A percentile compares a stretch with the other conserved stretches of the same genome.
Conservation (phyloP, 2,797 vertebrate species). For the Phaenicophaeus curvirostris region DNA sequence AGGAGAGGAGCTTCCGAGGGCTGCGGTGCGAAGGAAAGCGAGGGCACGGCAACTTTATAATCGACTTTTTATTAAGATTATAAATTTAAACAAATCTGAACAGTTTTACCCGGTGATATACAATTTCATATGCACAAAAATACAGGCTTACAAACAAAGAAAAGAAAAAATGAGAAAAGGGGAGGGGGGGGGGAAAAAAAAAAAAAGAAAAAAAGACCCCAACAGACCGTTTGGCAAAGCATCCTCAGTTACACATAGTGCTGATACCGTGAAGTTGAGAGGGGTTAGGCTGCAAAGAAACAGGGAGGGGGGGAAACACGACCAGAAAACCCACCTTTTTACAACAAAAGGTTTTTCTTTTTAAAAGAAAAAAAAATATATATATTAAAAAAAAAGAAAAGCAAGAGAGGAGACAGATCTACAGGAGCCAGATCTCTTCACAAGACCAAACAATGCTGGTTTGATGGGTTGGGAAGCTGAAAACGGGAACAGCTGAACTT, state of each 20-base stretch:
- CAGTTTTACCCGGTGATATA: slow-evolving; percentile 94
- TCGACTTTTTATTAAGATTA: slow-evolving; percentile 91
- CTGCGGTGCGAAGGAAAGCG: not conserved
- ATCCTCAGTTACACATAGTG: slow-evolving; percentile 88
- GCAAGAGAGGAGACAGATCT: not conserved
- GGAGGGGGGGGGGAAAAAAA: slow-evolving; percentile 9
- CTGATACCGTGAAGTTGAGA: slow-evolving; percentile 80
- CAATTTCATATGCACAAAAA: slow-evolving; percentile 92
- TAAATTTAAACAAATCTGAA: slow-evolving; percentile 94
- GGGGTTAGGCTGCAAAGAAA: slow-evolving; percentile 76
- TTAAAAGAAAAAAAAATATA: not conserved
- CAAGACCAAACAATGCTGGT: slow-evolving; percentile 84
- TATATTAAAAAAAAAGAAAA: slow-evolving; percentile 37
- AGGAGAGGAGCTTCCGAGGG: not conserved
- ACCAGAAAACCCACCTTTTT: slow-evolving; percentile 84
- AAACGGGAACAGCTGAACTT: slow-evolving; percentile 69
- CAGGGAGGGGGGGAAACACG: not conserved
- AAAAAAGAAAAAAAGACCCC: not conserved
- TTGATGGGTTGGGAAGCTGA: slow-evolving; percentile 77
- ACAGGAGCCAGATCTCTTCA: slow-evolving; percentile 73
- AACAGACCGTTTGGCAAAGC: slow-evolving; percentile 85
- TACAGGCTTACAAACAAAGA: slow-evolving; percentile 88
- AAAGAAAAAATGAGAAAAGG: slow-evolving; percentile 62
- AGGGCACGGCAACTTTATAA: slow-evolving; percentile 40
- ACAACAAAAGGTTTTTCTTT: slow-evolving; percentile 91